Evolutionary conservation across 1,140 invertebrate genomes (phyloP), one percentile per base, ranked within the genome.

Genomic region (Fopius arisanus): DNA sequence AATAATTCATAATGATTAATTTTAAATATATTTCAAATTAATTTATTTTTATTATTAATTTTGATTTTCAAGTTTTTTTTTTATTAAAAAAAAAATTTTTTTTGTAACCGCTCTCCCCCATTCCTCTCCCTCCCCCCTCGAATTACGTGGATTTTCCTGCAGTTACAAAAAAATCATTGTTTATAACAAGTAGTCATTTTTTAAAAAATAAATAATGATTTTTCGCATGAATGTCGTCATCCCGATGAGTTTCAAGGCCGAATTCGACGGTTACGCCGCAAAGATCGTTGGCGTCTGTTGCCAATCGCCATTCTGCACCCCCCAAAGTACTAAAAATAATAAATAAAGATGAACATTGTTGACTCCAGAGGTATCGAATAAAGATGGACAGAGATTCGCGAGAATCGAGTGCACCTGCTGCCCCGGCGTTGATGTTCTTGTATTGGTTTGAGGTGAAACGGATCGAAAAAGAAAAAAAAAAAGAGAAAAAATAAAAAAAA

Each of bases 341-440:
- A 51, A 51, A 21, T 5, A 43, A 28, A 70, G 33, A n/a, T 48
- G 2, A 37, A 19, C 29, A n/a, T 72, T 19, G 29, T 33, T 33
- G 28, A 28, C 21, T 76, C 72, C 66, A 59, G 76, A 43, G 67
- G 33, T 67, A 70, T 51, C 43, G 19, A 51, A 51, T 16, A 51
- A 51, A 51, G 43, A 51, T 51, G 19, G n/a, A 62, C 43, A 23
- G 54, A 62, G 21, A 73, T 79, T 79, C 72, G 78, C 67, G 71
- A 16, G 23, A 33, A 19, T 48, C 48, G 66, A 59, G 59, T 77
- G 79, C 80, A 81, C 78, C 80, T 81, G 80, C 78, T 59, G 54
- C 54, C 28, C 10, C 26, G 26, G 54, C 33, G 7, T 7, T 37
- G 33, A 12, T 37, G 33, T 10, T 37, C 33, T 10, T 37, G 33